Evolutionary conservation across 2,888 invertebrate species (phyloP), one percentile per base, ranked within the genome.

Genomic region (Hypsopygia costalis): DNA sequence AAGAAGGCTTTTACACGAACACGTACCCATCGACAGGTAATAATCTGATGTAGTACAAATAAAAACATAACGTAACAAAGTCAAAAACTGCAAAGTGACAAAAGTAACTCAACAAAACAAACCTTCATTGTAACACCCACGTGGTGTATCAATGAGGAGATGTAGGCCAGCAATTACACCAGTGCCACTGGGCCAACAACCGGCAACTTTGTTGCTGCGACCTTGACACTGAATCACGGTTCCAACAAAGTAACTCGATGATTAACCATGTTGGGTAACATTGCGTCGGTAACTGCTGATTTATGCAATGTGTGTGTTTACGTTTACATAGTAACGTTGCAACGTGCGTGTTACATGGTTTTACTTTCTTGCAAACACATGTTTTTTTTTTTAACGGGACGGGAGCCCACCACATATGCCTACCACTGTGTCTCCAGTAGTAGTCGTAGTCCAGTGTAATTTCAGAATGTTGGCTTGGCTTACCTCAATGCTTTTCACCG

Each of bases 261-360:
- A 31, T 31, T 31, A 31, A 31, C 10, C 31, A 31, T 31, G 31
- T 11, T 31, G 11, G 7, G 31, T 31, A 11, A 31, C 11, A 31
- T 12, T 16, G 16, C 16, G 4, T 16, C 16, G 4, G 31, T n/a
- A 4, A n/a, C 25, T 25, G 31, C 11, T 11, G 31, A 1, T 31
- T 31, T 11, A 11, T 11, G 31, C 12, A 31, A 31, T 31, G 31
- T 29, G 31, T 29, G 9, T 29, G 29, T 25, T 25, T 25, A 25
- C 25, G 1, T 25, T n/a, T 8, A 25, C 25, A 25, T 25, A 25
- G 25, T 25, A 25, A 25, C 25, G n/a, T 8, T 29, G n/a, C n/a
- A 4, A 9, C 29, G 11, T 29, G 29, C 9, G n/a, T 29, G 9
- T 11, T 29, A 10, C 4, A 7, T n/a, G 25, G 25, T 25, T 25